phyloP scores from a whole-genome alignment of 1,140 invertebrate genomes.

The Drosophila ambigua region DNA sequence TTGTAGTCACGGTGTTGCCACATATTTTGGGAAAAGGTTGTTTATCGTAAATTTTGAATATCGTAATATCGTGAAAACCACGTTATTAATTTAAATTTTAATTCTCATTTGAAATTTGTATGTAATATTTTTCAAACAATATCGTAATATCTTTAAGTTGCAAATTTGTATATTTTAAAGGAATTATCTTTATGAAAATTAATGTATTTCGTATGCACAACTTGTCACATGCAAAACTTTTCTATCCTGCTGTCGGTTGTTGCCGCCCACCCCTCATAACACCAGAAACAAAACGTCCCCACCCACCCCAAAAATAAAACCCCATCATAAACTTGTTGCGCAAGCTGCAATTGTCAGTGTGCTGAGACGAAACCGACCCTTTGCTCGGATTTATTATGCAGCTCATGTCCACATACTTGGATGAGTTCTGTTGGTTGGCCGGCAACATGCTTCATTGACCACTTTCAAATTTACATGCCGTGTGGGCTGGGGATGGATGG shows the following conservation, averaged over 20 bases:
- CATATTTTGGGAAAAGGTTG: not conserved
- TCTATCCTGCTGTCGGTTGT: constrained; percentile 45
- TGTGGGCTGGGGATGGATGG: constrained; percentile 2
- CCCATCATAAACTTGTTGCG: constrained; percentile 68
- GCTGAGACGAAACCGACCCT: too few relatives aligned
- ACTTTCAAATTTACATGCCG: constrained; percentile 52
- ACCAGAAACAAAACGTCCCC: too few relatives aligned
- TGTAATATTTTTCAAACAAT: too few relatives aligned
- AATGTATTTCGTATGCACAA: constrained; percentile 46
- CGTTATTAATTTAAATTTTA: too few relatives aligned
- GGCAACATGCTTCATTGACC: constrained; percentile 57
- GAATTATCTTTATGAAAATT: not conserved
- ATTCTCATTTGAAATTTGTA: too few relatives aligned
- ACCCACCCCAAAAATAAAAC: constrained; percentile 33
- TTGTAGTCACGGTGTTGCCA: not conserved
- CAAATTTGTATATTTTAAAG: not conserved
- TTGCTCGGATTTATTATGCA: constrained; percentile 65
- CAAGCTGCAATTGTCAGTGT: constrained; percentile 71
- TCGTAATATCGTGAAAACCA: too few relatives aligned
- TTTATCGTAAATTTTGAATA: too few relatives aligned
- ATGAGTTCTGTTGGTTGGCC: constrained; percentile 46
- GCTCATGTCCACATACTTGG: constrained; percentile 57
- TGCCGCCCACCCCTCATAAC: constrained; percentile 1
- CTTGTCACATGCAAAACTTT: constrained; percentile 54
- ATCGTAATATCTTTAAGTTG: not conserved